Conservation (phyloP, 92 coral and sea anemone species). For the Phenganax stokvisi region DNA sequence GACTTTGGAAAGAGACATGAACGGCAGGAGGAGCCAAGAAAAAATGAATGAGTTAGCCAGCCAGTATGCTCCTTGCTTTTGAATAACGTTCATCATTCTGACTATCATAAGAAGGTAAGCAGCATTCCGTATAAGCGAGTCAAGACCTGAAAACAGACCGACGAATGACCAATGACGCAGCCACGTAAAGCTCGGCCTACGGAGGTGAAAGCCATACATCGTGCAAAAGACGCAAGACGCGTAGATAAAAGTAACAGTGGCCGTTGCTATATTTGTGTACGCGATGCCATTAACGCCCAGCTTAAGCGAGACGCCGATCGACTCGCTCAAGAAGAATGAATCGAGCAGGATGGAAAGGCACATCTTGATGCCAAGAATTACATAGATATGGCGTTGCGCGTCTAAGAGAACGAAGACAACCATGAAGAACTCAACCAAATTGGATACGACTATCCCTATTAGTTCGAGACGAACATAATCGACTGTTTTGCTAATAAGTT, state of each 20-base stretch:
- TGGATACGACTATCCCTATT: conserved; percentile 9
- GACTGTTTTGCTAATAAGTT: conserved; percentile 27
- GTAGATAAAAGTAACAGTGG: conserved; percentile 24
- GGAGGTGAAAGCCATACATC: conserved; percentile 13
- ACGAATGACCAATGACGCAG: conserved; percentile 33
- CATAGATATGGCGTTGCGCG: conserved; percentile 32
- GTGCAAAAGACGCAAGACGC: conserved; percentile 27
- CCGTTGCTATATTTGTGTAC: conserved; percentile 31
- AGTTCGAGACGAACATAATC: conserved; percentile 32
- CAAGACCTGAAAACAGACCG: conserved; percentile 34
- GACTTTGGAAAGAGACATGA: conserved; percentile 29
- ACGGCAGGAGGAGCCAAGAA: conserved; percentile 42
- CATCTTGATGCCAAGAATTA: conserved; percentile 33
- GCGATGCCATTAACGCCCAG: conserved; percentile 42
- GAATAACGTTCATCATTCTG: conserved; percentile 36
- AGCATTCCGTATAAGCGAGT: conserved; percentile 34
- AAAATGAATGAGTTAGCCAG: conserved; percentile 34
- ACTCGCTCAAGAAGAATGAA: conserved; percentile 36
- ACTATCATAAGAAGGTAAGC: conserved; percentile 28
- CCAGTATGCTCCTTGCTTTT: conserved; percentile 37
- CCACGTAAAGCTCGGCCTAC: conserved; percentile 31
- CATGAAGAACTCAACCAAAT: conserved; percentile 33
- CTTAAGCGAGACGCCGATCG: conserved; percentile 34
- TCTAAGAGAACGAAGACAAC: conserved; percentile 31
- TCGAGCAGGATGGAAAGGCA: conserved; percentile 28